phyloP scores from a whole-genome alignment of 2,113 vertebrate species.

The Lasiurus borealis region DNA sequence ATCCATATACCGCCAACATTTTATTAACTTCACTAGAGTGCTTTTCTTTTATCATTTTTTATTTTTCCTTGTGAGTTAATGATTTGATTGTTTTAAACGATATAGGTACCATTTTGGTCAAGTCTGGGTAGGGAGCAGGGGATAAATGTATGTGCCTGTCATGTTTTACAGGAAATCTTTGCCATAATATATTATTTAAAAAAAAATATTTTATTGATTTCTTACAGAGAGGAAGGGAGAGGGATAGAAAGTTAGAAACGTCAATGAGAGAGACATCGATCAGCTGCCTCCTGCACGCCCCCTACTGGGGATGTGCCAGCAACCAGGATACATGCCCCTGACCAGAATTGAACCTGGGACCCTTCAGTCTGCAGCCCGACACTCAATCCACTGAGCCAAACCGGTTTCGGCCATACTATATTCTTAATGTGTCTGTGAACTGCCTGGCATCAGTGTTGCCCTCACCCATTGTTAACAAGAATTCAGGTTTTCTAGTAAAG shows the following conservation, averaged over 20 bases:
- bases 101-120: not conserved
- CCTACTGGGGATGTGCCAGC: too few species aligned
- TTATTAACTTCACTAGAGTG: conserved; percentile 36
- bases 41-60: conserved; percentile 62
- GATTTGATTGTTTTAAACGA: conserved; percentile 17
- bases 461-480: not conserved
- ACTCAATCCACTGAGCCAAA: too few species aligned
- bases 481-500: not conserved
- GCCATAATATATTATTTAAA: not conserved
- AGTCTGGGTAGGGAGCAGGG: not conserved
- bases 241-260: too few species aligned
- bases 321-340: too few species aligned
- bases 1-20: not conserved
- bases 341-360: too few species aligned
- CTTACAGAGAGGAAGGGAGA: too few species aligned
- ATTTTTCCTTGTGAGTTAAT: conserved; percentile 34
- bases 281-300: too few species aligned
- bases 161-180: conserved; percentile 23
- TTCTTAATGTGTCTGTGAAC: not conserved
- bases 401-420: too few species aligned
- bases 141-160: not conserved
- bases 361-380: too few species aligned
- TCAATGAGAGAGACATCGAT: too few species aligned
- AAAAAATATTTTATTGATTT: too few species aligned
- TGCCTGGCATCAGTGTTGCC: not conserved